Evolutionary conservation across 2,888 invertebrate genomes (phyloP).

Genomic region (Junonia oenone): DNA sequence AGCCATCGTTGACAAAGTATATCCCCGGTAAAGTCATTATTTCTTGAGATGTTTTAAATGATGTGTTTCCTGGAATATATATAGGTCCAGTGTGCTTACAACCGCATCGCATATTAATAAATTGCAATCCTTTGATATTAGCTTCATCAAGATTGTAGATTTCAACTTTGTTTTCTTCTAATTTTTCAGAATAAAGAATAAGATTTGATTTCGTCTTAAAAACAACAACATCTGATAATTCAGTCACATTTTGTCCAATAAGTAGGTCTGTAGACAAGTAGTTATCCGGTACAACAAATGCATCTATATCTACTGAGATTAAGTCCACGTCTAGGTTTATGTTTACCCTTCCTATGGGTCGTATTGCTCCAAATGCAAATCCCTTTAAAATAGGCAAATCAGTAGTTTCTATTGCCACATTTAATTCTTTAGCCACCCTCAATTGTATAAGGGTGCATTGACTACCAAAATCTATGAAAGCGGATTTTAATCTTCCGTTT

Average conservation of each 20-base stretch:
- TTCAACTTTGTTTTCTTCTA: background rate
- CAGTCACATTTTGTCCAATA: conserved; percentile 2
- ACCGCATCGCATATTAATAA: background rate
- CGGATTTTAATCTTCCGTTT: conserved; percentile 6
- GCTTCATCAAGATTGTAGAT: background rate
- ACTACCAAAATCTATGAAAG: conserved; percentile 27
- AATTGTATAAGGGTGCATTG: conserved; percentile 20
- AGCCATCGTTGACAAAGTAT: background rate
- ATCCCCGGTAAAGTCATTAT: background rate
- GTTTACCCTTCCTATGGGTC: background rate
- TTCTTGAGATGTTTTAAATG: background rate
- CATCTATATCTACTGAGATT: background rate
- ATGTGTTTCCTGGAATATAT: background rate
- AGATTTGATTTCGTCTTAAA: background rate
- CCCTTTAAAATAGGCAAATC: background rate
- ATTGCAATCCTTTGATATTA: background rate
- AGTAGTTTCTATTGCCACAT: background rate
- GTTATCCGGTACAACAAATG: background rate
- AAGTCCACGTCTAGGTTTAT: background rate
- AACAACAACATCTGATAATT: background rate
- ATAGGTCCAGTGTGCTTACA: background rate
- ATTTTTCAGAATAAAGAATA: background rate
- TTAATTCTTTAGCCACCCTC: background rate
- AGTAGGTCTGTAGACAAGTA: background rate
- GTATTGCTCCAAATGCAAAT: background rate